These are phyloP conservation scores for Resseliella maxima DNA, from an alignment of 2,888 invertebrate genomes.

Conservation along the genomic window DNA sequence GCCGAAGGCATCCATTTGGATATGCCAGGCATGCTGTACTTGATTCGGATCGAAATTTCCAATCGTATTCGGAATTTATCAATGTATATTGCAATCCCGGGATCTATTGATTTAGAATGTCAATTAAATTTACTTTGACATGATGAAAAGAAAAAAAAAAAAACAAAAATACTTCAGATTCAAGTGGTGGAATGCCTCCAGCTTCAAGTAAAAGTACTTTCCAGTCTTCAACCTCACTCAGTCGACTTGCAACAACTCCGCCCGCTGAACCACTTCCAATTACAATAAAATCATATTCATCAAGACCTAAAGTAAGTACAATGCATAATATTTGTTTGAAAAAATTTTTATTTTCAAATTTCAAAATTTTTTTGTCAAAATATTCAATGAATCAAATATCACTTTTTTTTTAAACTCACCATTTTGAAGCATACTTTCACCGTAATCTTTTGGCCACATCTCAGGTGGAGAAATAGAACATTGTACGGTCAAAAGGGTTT, in stretches of 20 bases:
- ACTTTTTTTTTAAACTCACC: not conserved
- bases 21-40: not conserved
- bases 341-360: too few relatives aligned
- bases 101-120: too few relatives aligned
- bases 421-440: not conserved
- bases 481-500: not conserved
- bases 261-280: constrained; percentile 62
- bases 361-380: too few relatives aligned
- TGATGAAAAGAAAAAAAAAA: too few relatives aligned
- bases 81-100: constrained; percentile 41
- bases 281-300: constrained; percentile 27
- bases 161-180: constrained; percentile 66
- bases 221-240: constrained; percentile 67
- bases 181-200: constrained; percentile 68
- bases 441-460: not conserved
- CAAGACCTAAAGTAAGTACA: not conserved
- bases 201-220: constrained; percentile 69
- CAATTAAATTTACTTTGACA: too few relatives aligned
- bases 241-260: constrained; percentile 69
- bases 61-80: constrained; percentile 39
- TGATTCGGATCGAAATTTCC: constrained; percentile 49
- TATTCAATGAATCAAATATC: too few relatives aligned
- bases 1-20: constrained; percentile 67
- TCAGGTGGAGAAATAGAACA: not conserved
- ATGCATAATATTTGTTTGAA: too few relatives aligned